These are phyloP conservation scores for Blomia tropicalis DNA, from an alignment of 2,888 invertebrate species.

Conservation along the genomic window DNA sequence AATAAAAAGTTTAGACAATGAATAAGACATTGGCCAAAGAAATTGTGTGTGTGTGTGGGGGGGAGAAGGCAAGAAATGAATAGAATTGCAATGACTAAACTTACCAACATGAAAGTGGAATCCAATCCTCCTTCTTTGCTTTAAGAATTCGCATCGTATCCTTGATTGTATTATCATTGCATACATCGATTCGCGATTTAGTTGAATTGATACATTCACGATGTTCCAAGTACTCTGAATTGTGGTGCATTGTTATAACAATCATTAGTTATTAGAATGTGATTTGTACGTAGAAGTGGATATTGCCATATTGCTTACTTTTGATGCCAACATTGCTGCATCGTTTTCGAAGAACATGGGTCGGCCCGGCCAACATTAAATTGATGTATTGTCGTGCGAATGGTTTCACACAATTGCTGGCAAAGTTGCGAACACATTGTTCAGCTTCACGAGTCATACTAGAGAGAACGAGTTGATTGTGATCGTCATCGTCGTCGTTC, in stretches of 20 bases:
- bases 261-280: not conserved
- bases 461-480: too few species aligned
- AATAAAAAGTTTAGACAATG: too few species aligned
- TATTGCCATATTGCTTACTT: not conserved
- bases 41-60: too few species aligned
- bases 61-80: too few species aligned
- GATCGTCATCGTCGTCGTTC: too few species aligned
- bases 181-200: constrained; percentile 21
- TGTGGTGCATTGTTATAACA: not conserved
- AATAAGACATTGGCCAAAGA: too few species aligned
- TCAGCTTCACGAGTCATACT: constrained; percentile 23
- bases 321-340: constrained; percentile 18
- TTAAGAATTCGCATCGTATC: constrained; percentile 23
- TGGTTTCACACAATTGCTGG: constrained; percentile 24
- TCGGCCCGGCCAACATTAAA: constrained; percentile 23
- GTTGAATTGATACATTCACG: constrained; percentile 20
- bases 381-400: constrained; percentile 25
- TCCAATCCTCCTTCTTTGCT: constrained; percentile 24
- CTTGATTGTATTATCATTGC: constrained; percentile 21
- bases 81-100: too few species aligned
- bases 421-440: constrained; percentile 18
- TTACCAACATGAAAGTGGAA: constrained; percentile 24
- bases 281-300: not conserved
- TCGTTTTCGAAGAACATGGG: constrained; percentile 18
- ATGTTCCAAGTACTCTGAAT: constrained; percentile 21